These are phyloP conservation scores for Eulemur macaco DNA, from an alignment of 2,113 vertebrate species.

Conservation along the genomic window DNA sequence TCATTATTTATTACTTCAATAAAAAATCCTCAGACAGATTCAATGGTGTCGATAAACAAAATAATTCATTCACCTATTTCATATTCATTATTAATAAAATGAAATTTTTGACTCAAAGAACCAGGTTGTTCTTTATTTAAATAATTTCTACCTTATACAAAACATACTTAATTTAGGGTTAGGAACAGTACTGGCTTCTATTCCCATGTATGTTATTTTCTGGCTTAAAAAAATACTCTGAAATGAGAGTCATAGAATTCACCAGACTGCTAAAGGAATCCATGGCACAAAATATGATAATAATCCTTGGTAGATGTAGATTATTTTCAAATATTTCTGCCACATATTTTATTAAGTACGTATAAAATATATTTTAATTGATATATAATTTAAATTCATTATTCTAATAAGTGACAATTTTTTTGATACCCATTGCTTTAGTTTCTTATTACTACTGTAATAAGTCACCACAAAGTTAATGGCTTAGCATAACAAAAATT, in stretches of 20 bases:
- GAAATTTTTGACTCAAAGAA: neutral
- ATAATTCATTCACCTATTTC: neutral
- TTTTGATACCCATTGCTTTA: neutral
- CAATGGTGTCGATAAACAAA: neutral
- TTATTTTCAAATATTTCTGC: neutral
- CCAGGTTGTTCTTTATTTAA: neutral
- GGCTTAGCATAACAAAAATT: neutral
- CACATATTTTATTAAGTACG: neutral
- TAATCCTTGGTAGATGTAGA: neutral
- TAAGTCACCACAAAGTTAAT: neutral
- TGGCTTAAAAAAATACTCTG: neutral
- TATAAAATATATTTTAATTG: neutral
- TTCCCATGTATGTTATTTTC: neutral
- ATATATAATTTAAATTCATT: neutral
- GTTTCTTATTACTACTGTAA: neutral
- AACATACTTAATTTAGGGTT: neutral
- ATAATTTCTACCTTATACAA: neutral
- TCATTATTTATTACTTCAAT: neutral
- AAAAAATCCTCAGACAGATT: neutral
- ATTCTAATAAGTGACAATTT: neutral
- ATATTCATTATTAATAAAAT: slow-evolving; percentile 13
- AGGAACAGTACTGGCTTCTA: neutral
- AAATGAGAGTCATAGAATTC: neutral
- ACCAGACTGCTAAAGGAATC: neutral
- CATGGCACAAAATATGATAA: neutral